Evolutionary conservation across 2,888 invertebrate species (phyloP).

Genomic region (Chymomyza amoena): DNA sequence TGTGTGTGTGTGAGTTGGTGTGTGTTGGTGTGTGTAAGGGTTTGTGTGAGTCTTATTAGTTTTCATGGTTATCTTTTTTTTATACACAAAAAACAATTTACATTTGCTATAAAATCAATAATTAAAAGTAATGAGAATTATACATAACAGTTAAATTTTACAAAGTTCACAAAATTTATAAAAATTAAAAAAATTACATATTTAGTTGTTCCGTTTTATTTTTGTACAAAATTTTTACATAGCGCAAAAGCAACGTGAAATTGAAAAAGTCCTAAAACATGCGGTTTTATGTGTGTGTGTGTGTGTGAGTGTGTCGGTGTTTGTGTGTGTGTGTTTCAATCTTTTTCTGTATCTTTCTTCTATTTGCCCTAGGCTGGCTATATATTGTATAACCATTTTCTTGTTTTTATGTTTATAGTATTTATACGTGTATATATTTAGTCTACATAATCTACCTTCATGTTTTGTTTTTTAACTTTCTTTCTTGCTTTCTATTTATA

Average conservation of each 20-base stretch:
- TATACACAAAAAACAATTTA: conserved; percentile 51
- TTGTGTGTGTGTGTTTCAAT: conserved; percentile 9
- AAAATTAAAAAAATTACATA: conserved; percentile 48
- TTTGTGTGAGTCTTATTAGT: conserved; percentile 20
- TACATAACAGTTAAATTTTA: conserved; percentile 59
- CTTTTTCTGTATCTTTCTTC: conserved; percentile 10
- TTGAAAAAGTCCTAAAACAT: conserved; percentile 2
- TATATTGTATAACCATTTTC: conserved; percentile 13
- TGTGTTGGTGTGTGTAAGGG: conserved; percentile 7
- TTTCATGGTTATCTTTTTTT: conserved; percentile 14
- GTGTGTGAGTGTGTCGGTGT: conserved; percentile 9
- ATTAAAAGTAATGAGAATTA: conserved; percentile 65
- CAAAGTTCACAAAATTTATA: conserved; percentile 51
- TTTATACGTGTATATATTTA: background rate
- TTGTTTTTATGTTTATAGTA: conserved; percentile 10
- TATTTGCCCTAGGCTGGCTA: conserved; percentile 27
- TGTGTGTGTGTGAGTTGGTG: conserved; percentile 26
- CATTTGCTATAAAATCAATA: conserved; percentile 38
- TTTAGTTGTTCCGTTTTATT: conserved; percentile 31
- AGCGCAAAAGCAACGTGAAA: conserved; percentile 69
- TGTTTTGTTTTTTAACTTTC: conserved; percentile 1
- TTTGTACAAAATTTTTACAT: conserved; percentile 68
- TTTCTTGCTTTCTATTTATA: conserved; percentile 7
- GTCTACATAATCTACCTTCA: conserved; percentile 22
- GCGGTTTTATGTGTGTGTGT: conserved; percentile 10